A percentile compares a stretch with the other conserved stretches of the same genome.
Conservation (phyloP, 2,888 invertebrate species). For the Ptycholaimellus sp. region DNA sequence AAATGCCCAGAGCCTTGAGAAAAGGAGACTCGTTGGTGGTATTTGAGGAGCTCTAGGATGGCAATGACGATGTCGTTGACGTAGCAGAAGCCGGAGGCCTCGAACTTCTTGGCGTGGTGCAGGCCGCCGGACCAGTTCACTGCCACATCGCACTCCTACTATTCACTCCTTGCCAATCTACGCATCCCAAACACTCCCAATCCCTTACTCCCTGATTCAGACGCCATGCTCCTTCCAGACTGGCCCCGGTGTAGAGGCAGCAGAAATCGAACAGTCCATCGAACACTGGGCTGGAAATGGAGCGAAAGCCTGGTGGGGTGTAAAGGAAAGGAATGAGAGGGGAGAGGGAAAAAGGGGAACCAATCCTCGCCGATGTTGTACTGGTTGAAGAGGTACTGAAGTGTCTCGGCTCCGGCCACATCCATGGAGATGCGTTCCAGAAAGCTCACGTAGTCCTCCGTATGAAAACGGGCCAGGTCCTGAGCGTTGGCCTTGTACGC, state of each 20-base stretch:
- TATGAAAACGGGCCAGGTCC: conserved; percentile 92
- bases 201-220: conserved; percentile 50
- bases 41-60: conserved; percentile 62
- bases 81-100: conserved; percentile 92
- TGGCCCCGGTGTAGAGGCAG: conserved; percentile 86
- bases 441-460: conserved; percentile 92
- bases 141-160: conserved; percentile 51
- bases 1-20: conserved; percentile 50
- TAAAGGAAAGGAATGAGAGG: neutral
- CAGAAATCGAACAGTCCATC: conserved; percentile 96
- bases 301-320: neutral
- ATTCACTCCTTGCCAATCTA: neutral
- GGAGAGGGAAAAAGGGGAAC: conserved; percentile 17
- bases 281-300: conserved; percentile 33
- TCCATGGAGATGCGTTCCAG: conserved; percentile 78
- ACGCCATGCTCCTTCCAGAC: conserved; percentile 82
- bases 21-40: conserved; percentile 16
- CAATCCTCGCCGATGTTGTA: conserved; percentile 96
- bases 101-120: conserved; percentile 92
- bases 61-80: conserved; percentile 96
- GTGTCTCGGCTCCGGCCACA: conserved; percentile 69
- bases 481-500: conserved; percentile 78
- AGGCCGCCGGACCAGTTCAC: conserved; percentile 97
- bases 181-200: conserved; percentile 3
- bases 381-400: conserved; percentile 67